Conservation (phyloP, 1,140 invertebrate genomes). For the Coboldia fuscipes region DNA sequence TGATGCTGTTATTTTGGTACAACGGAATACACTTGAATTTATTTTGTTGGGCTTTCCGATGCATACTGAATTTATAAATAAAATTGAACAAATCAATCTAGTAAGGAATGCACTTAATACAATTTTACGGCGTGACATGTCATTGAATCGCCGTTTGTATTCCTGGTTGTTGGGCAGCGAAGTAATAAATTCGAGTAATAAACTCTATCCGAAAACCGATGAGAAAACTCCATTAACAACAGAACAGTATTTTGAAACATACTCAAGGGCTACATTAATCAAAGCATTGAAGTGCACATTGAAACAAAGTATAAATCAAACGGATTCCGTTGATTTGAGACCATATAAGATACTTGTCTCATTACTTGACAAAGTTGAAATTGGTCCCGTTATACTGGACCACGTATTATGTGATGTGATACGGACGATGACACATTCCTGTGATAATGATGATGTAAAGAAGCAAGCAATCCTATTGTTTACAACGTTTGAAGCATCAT, state of each 20-base stretch:
- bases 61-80: slow-evolving; percentile 53
- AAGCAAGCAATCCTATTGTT: slow-evolving; percentile 77
- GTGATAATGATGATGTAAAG: slow-evolving; percentile 29
- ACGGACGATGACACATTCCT: slow-evolving; percentile 26
- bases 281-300: slow-evolving; percentile 39
- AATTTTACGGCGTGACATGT: slow-evolving; percentile 77
- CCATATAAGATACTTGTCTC: slow-evolving; percentile 73
- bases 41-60: slow-evolving; percentile 69
- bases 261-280: slow-evolving; percentile 45
- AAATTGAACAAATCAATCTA: slow-evolving; percentile 52
- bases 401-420: slow-evolving; percentile 73
- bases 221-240: slow-evolving; percentile 8
- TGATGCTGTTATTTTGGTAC: slow-evolving; percentile 65
- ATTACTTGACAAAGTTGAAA: slow-evolving; percentile 73
- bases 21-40: slow-evolving; percentile 70
- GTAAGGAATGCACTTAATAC: slow-evolving; percentile 63
- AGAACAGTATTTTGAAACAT: slow-evolving; percentile 46
- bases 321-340: slow-evolving; percentile 44
- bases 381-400: slow-evolving; percentile 66
- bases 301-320: slow-evolving; percentile 30
- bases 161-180: slow-evolving; percentile 64
- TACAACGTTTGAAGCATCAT: slow-evolving; percentile 62
- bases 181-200: slow-evolving; percentile 33
- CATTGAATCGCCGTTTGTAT: slow-evolving; percentile 67
- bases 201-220: slow-evolving; percentile 13